These are phyloP conservation scores for Griposia aprilina DNA, from an alignment of 2,888 invertebrate genomes.

Conservation along the genomic window DNA sequence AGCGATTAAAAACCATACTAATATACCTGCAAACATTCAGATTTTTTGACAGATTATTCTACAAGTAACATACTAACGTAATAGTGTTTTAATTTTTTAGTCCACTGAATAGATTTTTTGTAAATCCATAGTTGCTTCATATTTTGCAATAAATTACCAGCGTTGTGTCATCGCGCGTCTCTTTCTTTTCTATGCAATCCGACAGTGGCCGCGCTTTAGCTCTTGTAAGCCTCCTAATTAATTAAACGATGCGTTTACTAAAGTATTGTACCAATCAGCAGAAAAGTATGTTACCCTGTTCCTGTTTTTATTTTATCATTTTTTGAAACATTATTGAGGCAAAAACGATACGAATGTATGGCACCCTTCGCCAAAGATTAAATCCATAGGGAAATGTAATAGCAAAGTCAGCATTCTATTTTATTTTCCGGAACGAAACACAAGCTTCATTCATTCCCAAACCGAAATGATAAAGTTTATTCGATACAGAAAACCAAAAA, in stretches of 20 bases:
- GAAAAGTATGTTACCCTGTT: not conserved
- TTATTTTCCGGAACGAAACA: constrained; percentile 34
- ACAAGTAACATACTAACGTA: too few relatives aligned
- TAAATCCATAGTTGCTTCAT: too few relatives aligned
- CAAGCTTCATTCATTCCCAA: constrained; percentile 30
- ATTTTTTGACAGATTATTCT: too few relatives aligned
- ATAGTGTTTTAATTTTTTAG: too few relatives aligned
- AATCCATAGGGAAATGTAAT: constrained; percentile 34
- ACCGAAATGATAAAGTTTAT: constrained; percentile 62
- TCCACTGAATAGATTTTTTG: too few relatives aligned
- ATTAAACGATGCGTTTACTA: not conserved
- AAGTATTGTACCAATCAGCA: not conserved
- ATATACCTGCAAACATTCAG: too few relatives aligned
- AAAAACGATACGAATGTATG: constrained; percentile 20
- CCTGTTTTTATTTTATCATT: not conserved
- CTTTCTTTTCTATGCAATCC: too few relatives aligned
- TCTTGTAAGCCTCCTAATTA: too few relatives aligned
- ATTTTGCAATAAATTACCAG: too few relatives aligned
- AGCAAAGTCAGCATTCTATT: constrained; percentile 46
- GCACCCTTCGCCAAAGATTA: constrained; percentile 39
- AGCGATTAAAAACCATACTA: too few relatives aligned
- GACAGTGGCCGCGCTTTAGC: too few relatives aligned
- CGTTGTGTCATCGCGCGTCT: too few relatives aligned
- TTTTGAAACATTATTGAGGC: not conserved
- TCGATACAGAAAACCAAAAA: constrained; percentile 57